Conservation (phyloP, 2,888 invertebrate species). For the Heteromyza rotundicornis region DNA sequence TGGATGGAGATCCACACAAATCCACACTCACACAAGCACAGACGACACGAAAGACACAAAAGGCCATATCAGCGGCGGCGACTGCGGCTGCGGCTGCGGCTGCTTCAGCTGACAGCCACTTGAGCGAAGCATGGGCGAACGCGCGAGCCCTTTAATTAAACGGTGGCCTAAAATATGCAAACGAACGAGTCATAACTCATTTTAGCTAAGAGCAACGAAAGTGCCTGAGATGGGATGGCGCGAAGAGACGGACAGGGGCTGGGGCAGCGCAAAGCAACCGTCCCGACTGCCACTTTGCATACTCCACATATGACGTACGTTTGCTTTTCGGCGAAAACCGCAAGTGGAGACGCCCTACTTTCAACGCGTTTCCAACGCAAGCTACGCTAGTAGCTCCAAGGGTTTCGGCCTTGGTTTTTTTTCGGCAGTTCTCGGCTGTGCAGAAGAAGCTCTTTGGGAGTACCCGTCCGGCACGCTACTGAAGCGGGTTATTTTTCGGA, state of each 20-base stretch:
- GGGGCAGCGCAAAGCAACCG: slow-evolving; percentile 25
- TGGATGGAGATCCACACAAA: too few relatives aligned
- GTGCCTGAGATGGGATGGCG: not conserved
- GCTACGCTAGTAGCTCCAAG: slow-evolving; percentile 6
- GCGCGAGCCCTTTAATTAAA: slow-evolving; percentile 57
- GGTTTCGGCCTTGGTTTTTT: slow-evolving; percentile 1
- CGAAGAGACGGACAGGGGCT: not conserved
- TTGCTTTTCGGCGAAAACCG: slow-evolving; percentile 17
- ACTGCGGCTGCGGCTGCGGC: slow-evolving; percentile 5
- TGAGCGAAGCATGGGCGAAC: slow-evolving; percentile 10
- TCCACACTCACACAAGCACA: slow-evolving; percentile 32
- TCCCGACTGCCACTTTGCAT: slow-evolving; percentile 53
- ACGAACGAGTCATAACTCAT: slow-evolving; percentile 46
- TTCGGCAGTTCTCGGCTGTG: too few relatives aligned
- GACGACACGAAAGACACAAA: slow-evolving; percentile 8
- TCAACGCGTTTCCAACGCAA: slow-evolving; percentile 45
- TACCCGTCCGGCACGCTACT: slow-evolving; percentile 41
- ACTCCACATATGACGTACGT: slow-evolving; percentile 40
- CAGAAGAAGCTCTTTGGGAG: not conserved
- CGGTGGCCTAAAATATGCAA: slow-evolving; percentile 63
- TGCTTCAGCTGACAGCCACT: slow-evolving; percentile 24
- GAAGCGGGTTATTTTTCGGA: slow-evolving; percentile 31
- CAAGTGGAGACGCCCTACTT: slow-evolving; percentile 58
- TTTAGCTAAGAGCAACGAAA: slow-evolving; percentile 37
- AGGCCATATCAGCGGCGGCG: not conserved